These are phyloP conservation scores for Dynastes tityus DNA, from an alignment of 2,888 invertebrate species.

Conservation along the genomic window DNA sequence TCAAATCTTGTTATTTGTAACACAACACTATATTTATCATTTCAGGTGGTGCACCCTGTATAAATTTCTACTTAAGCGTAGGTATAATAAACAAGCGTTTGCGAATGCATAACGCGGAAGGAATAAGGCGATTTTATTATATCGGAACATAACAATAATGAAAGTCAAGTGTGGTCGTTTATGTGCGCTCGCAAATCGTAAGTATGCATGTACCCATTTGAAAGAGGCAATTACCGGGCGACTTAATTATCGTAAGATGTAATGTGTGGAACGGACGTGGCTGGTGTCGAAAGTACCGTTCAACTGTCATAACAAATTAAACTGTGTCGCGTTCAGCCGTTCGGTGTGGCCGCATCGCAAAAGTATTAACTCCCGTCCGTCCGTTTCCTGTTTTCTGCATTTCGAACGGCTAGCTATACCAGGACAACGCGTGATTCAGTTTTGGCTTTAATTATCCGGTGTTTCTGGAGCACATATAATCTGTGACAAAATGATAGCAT, in stretches of 20 bases:
- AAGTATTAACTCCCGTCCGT: neutral
- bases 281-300: conserved; percentile 45
- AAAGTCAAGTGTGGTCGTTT: conserved; percentile 15
- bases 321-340: conserved; percentile 30
- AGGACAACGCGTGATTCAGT: conserved; percentile 35
- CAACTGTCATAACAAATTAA: conserved; percentile 47
- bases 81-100: neutral
- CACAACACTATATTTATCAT: no score
- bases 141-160: conserved; percentile 28
- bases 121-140: conserved; percentile 30
- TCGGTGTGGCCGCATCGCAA: neutral
- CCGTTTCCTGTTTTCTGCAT: conserved; percentile 43
- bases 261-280: conserved; percentile 33
- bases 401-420: neutral
- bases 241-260: conserved; percentile 35
- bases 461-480: conserved; percentile 33
- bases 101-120: conserved; percentile 11
- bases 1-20: no score
- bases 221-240: conserved; percentile 36
- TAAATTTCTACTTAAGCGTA: neutral
- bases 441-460: conserved; percentile 40
- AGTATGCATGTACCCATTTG: conserved; percentile 26
- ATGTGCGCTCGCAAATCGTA: conserved; percentile 15
- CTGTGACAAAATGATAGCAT: no score
- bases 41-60: neutral